Evolutionary conservation across 2,888 invertebrate species (phyloP), one percentile per base, ranked within the genome.

Genomic region (Erynnis tages): DNA sequence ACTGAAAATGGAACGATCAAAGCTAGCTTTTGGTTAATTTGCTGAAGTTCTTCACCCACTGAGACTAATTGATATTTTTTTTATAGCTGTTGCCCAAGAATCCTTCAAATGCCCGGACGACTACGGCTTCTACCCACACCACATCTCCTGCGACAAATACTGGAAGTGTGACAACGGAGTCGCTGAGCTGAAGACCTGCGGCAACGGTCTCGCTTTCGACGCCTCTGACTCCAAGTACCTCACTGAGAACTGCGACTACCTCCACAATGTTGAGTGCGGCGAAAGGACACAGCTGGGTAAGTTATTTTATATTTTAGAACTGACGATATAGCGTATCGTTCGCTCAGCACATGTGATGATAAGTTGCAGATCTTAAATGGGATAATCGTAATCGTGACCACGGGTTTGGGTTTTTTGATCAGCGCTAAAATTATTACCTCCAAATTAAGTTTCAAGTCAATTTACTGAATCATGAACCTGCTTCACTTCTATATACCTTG

Each of bases 181-280:
- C 6, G 94, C 97, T 54, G 97, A 97, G 71, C 90, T 97, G 64
- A 97, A 97, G 86, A 96, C 97, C 37, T 97, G 97, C 90, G 97
- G 97, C 53, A 97, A 97, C 79, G 97, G 97, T 54, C 92, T 97
- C 58, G 97, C 97, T 50, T 97, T 97, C 82, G 97, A 97, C 78
- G 93, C 96, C 56, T 91, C 93, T 44, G 97, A 97, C 88, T 92
- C 94, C 63, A 97, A 97, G 91, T 97, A 93, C 91, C 91, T 96
- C 73, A 96, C 96, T 54, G 97, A 97, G 83, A 97, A 97, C 91
- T 97, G 97, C 82, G 97, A 97, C 87, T 97, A 97, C 90, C 92
- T 96, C 65, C 97, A 97, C 91, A 97, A 97, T 68, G 97, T 97
- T 37, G 96, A 97, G 68, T 97, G 97, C 76, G 96, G 96, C 41